phyloP scores from a whole-genome alignment of 2,113 vertebrate species.

The Paradoxurus hermaphroditus region DNA sequence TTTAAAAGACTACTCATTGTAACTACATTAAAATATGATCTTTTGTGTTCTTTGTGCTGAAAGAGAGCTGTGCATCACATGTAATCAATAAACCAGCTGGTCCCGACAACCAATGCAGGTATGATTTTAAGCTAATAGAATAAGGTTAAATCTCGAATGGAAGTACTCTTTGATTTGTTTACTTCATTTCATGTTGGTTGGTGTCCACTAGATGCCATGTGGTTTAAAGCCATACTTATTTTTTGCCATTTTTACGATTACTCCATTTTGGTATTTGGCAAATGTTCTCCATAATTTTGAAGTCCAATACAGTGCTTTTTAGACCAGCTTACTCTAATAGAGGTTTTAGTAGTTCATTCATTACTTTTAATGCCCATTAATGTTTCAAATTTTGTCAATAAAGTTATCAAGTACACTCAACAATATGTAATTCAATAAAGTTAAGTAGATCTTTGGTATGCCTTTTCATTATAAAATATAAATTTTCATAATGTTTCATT shows the following conservation, averaged over 20 bases:
- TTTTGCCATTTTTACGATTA: neutral
- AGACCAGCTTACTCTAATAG: constrained; percentile 40
- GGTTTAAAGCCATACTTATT: neutral
- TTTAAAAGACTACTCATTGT: neutral
- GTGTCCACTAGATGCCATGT: neutral
- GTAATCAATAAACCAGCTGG: neutral
- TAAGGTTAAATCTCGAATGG: neutral
- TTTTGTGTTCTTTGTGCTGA: neutral
- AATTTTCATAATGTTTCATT: neutral
- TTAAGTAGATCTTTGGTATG: neutral
- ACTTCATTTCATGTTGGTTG: neutral
- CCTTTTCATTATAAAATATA: neutral
- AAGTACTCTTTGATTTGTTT: neutral
- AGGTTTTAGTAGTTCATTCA: neutral
- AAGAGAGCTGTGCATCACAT: neutral
- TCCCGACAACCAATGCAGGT: neutral
- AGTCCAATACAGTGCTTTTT: neutral
- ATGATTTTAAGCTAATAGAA: neutral
- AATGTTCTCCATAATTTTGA: constrained; percentile 35
- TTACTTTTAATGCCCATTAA: constrained; percentile 36
- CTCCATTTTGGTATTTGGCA: neutral
- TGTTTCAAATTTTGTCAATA: constrained; percentile 44
- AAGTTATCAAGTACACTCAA: constrained; percentile 32
- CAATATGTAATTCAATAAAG: constrained; percentile 23
- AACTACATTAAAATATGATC: neutral